Percentiles rank a stretch among this genome's conserved stretches.
Conservation (phyloP, 2,888 invertebrate genomes). For the Gandaritis pyraliata region DNA sequence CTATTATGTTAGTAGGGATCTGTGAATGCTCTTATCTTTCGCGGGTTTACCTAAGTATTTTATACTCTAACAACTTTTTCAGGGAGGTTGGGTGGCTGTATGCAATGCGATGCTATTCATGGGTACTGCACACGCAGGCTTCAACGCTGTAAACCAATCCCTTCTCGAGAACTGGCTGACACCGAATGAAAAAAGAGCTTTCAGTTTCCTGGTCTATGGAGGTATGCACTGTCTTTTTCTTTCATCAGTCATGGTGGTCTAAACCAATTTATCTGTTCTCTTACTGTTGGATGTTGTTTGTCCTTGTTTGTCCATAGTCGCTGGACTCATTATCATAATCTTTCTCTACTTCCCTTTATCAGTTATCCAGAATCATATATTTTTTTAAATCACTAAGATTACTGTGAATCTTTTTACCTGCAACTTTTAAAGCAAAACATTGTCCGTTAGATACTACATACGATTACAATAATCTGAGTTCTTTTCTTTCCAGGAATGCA, state of each 20-base stretch:
- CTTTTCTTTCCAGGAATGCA: conserved; percentile 53
- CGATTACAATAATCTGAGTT: no score
- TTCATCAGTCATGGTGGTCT: not conserved
- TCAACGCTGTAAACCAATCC: conserved; percentile 59
- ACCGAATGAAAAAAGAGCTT: conserved; percentile 61
- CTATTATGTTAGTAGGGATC: no score
- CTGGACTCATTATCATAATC: no score
- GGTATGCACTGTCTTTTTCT: conserved; percentile 49
- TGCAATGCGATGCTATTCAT: conserved; percentile 76
- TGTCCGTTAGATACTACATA: no score
- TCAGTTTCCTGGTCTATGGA: conserved; percentile 60
- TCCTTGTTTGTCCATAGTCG: no score
- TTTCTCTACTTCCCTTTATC: no score
- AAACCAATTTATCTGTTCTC: not conserved
- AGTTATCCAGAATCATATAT: no score
- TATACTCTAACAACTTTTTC: conserved; percentile 30
- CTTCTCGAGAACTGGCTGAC: conserved; percentile 68
- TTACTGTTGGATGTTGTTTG: no score
- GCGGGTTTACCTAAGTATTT: not conserved
- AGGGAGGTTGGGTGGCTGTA: conserved; percentile 84
- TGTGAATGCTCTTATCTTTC: no score
- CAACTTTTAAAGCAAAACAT: no score
- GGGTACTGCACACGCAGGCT: conserved; percentile 75
- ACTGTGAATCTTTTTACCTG: no score
- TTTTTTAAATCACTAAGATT: no score